A percentile compares a stretch with the other conserved stretches of the same genome.
Evolutionary conservation across 2,888 invertebrate species (phyloP).

Genomic region (Odontothrips loti): DNA sequence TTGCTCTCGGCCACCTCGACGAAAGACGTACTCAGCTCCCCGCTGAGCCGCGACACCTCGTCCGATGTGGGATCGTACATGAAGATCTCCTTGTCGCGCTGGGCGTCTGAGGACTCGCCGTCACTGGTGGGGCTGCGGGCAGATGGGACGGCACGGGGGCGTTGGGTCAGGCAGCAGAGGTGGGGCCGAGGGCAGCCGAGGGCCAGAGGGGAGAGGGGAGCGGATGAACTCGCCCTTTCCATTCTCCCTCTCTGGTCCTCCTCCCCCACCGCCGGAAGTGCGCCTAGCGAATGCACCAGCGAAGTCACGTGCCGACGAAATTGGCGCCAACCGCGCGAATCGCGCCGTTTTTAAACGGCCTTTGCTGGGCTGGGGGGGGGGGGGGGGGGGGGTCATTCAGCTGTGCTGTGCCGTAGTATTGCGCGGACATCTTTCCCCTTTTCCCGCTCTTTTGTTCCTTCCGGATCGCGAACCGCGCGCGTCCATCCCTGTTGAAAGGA

Average conservation of each 20-base stretch:
- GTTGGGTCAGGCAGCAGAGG: no score
- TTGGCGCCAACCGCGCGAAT: no score
- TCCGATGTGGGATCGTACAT: slow-evolving; percentile 78
- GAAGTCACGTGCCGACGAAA: no score
- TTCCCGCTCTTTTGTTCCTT: neutral
- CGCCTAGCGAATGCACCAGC: no score
- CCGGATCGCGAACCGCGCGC: neutral
- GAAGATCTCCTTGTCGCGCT: slow-evolving; percentile 70
- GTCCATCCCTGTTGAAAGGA: no score
- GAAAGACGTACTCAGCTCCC: slow-evolving; percentile 77
- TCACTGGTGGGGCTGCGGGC: slow-evolving; percentile 14
- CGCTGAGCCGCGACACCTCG: slow-evolving; percentile 70
- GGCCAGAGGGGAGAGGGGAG: neutral
- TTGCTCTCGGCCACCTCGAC: slow-evolving; percentile 85
- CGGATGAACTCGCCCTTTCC: no score
- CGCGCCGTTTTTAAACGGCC: no score
- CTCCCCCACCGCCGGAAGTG: no score
- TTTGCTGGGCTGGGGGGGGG: no score
- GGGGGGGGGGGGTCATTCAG: no score
- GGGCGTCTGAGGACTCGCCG: slow-evolving; percentile 38
- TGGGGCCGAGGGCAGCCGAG: neutral
- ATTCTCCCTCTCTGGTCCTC: no score
- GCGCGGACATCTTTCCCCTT: neutral
- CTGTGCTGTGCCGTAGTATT: neutral
- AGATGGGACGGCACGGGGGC: no score